Evolutionary conservation across 2,888 invertebrate species (phyloP).

Genomic region (Meteorus colon): DNA sequence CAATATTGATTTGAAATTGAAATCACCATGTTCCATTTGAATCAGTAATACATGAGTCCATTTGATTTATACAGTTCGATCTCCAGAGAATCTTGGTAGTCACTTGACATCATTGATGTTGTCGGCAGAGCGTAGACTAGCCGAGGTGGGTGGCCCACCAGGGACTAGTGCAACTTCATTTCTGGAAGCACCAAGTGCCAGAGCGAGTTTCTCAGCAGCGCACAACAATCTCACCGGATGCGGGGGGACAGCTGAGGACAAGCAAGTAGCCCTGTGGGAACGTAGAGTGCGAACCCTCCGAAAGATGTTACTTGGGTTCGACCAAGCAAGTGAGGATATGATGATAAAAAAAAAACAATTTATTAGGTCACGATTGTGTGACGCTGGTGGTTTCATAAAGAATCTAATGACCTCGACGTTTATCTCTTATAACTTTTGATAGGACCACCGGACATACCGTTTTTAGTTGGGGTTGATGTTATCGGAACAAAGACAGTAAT

Average conservation of each 20-base stretch:
- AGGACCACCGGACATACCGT: constrained; percentile 87
- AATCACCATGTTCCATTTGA: background rate
- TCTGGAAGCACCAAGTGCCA: constrained; percentile 61
- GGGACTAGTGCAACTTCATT: constrained; percentile 60
- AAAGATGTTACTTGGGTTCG: constrained; percentile 89
- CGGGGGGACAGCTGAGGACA: constrained; percentile 83
- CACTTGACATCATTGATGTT: constrained; percentile 85
- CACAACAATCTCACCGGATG: constrained; percentile 79
- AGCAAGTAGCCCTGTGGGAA: constrained; percentile 92
- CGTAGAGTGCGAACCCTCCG: constrained; percentile 85
- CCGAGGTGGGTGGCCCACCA: constrained; percentile 79
- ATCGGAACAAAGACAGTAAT: constrained; percentile 81
- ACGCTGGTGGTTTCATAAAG: constrained; percentile 8
- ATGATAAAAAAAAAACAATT: constrained; percentile 12
- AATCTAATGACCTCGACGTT: constrained; percentile 7
- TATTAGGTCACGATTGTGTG: background rate
- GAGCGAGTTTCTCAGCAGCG: constrained; percentile 68
- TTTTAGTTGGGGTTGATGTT: constrained; percentile 84
- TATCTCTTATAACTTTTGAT: constrained; percentile 31
- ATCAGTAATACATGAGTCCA: background rate
- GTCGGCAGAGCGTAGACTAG: constrained; percentile 89
- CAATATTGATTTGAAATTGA: constrained; percentile 1
- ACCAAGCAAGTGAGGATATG: constrained; percentile 81
- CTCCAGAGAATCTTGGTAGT: constrained; percentile 82
- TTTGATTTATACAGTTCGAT: constrained; percentile 77